phyloP scores from a whole-genome alignment of 2,888 invertebrate genomes.

The Ectemnius cavifrons region DNA sequence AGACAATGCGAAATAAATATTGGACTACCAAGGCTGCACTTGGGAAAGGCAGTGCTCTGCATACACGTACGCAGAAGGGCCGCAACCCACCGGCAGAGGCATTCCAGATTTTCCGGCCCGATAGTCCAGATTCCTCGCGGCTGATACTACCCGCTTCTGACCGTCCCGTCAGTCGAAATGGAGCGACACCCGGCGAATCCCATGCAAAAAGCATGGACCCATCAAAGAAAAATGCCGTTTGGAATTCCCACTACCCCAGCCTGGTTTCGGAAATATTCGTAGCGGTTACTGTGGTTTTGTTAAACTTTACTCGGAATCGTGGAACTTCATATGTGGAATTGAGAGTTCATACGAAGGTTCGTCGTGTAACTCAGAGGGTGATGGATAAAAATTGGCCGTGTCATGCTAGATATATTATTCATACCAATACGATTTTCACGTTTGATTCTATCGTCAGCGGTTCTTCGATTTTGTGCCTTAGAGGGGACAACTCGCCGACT shows the following conservation, averaged over 20 bases:
- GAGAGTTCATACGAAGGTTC: not conserved
- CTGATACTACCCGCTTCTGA: constrained; percentile 41
- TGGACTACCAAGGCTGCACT: constrained; percentile 43
- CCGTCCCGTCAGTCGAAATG: constrained; percentile 51
- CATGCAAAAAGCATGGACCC: constrained; percentile 33
- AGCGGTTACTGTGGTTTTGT: too few species aligned
- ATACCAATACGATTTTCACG: too few species aligned
- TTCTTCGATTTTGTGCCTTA: not conserved
- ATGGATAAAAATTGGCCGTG: not conserved
- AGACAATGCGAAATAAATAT: constrained; percentile 63
- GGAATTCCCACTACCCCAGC: constrained; percentile 41
- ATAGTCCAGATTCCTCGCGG: constrained; percentile 57
- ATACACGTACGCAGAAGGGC: constrained; percentile 22
- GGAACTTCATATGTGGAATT: too few species aligned
- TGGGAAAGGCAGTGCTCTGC: constrained; percentile 39
- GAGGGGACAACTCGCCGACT: not conserved
- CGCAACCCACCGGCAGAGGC: constrained; percentile 32
- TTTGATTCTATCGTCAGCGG: too few species aligned
- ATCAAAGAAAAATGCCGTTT: constrained; percentile 45
- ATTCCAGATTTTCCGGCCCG: constrained; percentile 55
- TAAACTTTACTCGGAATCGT: too few species aligned
- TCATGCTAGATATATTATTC: too few species aligned
- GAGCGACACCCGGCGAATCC: constrained; percentile 39
- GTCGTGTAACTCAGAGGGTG: too few species aligned
- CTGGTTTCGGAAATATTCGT: too few species aligned